Percentiles rank a stretch among this genome's conserved stretches.
phyloP scores from a whole-genome alignment of 1,140 invertebrate species.

The Danaus plexippus region DNA sequence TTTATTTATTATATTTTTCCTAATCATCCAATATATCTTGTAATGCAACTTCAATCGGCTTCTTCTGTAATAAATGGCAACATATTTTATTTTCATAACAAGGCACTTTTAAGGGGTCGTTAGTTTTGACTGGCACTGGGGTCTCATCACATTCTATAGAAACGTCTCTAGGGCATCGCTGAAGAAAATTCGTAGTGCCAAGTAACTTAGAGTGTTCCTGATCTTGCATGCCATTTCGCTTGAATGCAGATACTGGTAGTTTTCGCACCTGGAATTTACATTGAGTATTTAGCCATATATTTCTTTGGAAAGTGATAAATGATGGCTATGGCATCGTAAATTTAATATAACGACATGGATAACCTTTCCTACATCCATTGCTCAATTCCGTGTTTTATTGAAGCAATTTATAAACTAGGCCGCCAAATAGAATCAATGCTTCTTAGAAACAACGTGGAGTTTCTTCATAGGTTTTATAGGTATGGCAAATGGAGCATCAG shows the following conservation, averaged over 20 bases:
- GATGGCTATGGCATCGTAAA: constrained; percentile 10
- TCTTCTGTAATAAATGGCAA: constrained; percentile 36
- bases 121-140: constrained; percentile 33
- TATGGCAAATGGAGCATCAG: constrained; percentile 38
- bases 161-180: constrained; percentile 46
- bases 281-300: constrained; percentile 27
- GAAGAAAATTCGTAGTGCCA: constrained; percentile 51
- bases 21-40: constrained; percentile 51
- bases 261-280: constrained; percentile 57
- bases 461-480: constrained; percentile 53
- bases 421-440: constrained; percentile 32
- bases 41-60: constrained; percentile 47
- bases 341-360: constrained; percentile 11
- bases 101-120: constrained; percentile 50
- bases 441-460: constrained; percentile 39
- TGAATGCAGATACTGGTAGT: constrained; percentile 56
- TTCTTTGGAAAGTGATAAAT: constrained; percentile 3
- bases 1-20: not conserved
- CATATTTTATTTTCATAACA: constrained; percentile 25
- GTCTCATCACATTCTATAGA: constrained; percentile 42
- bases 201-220: constrained; percentile 53
- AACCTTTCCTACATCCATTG: constrained; percentile 26
- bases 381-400: constrained; percentile 30
- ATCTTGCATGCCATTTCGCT: constrained; percentile 61
- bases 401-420: constrained; percentile 39